Evolutionary conservation across 2,113 vertebrate species (phyloP).

Genomic region (Macrotus californicus): DNA sequence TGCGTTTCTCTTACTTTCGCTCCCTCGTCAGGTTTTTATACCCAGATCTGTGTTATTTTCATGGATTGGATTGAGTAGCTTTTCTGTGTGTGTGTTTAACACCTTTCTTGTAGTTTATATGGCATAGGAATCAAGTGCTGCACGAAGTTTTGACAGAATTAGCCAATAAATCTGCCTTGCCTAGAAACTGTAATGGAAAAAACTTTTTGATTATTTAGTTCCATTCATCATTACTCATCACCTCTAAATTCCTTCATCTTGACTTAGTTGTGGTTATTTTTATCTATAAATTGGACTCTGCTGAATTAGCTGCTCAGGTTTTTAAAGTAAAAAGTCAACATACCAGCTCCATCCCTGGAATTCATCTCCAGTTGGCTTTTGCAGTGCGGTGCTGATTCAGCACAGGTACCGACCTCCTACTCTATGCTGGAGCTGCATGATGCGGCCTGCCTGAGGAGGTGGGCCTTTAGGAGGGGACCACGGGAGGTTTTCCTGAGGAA

Average conservation of each 20-base stretch:
- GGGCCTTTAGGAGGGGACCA: neutral
- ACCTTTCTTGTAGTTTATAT: neutral
- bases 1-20: fast-evolving
- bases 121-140: neutral
- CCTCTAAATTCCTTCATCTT: neutral
- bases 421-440: too few species aligned
- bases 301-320: neutral
- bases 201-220: neutral
- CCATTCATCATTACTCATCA: neutral
- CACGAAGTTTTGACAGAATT: neutral
- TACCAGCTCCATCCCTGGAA: neutral
- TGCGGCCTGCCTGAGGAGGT: neutral
- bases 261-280: neutral
- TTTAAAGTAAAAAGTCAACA: too few species aligned
- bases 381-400: fast-evolving
- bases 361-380: fast-evolving
- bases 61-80: neutral
- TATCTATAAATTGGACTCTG: neutral
- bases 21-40: fast-evolving
- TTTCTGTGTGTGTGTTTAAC: neutral
- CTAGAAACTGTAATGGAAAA: neutral
- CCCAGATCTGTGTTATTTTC: neutral
- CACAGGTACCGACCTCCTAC: fast-evolving
- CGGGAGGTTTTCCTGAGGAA: neutral
- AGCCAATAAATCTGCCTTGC: neutral